phyloP scores from a whole-genome alignment of 2,888 invertebrate genomes.

The Cremastinae sp. region DNA sequence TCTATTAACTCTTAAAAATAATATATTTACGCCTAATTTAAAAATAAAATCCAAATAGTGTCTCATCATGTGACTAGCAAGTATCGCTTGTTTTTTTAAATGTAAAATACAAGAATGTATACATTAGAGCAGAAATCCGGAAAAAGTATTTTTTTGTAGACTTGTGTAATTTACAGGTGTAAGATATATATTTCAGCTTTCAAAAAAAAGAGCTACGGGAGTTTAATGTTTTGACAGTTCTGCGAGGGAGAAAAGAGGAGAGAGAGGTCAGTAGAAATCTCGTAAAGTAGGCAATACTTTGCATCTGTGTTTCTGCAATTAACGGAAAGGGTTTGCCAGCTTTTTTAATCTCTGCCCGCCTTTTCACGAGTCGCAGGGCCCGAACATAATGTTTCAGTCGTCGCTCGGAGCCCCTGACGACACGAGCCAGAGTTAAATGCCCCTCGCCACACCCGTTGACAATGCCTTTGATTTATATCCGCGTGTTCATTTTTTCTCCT shows the following conservation, averaged over 20 bases:
- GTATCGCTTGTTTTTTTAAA: too few species aligned
- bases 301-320: constrained; percentile 78
- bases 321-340: constrained; percentile 77
- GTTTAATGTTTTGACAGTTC: constrained; percentile 32
- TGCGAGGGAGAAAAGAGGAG: not conserved
- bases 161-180: too few species aligned
- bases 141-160: too few species aligned
- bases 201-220: constrained; percentile 11
- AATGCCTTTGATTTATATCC: constrained; percentile 76
- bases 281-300: constrained; percentile 74
- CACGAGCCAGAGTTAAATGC: constrained; percentile 60
- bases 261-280: constrained; percentile 61
- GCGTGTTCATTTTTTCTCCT: constrained; percentile 48
- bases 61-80: too few species aligned
- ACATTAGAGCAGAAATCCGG: too few species aligned
- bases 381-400: constrained; percentile 44
- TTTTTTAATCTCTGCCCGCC: constrained; percentile 61
- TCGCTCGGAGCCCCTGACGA: constrained; percentile 45
- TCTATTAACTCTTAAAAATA: not conserved
- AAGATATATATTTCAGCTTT: constrained; percentile 47
- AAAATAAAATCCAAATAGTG: too few species aligned
- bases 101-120: too few species aligned
- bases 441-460: constrained; percentile 71
- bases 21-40: constrained; percentile 45
- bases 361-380: constrained; percentile 57